phyloP scores from a whole-genome alignment of 2,888 invertebrate species.

The Pomacea canaliculata region DNA sequence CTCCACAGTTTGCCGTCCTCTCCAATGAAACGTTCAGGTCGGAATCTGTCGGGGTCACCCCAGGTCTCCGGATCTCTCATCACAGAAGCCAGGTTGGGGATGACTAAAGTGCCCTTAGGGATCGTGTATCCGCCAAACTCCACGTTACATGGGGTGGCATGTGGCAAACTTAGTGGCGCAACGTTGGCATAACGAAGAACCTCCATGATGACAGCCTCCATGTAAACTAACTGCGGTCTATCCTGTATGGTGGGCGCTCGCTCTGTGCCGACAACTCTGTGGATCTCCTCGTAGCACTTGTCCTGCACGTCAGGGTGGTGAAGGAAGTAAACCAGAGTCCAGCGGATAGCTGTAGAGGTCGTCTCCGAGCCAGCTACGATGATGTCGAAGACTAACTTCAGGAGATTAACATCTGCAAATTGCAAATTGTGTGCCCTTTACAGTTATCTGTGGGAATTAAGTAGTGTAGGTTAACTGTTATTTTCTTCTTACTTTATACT shows the following conservation, averaged over 20 bases:
- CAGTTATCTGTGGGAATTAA: no score
- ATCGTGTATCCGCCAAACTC: constrained; percentile 53
- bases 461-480: no score
- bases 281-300: constrained; percentile 37
- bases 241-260: constrained; percentile 40
- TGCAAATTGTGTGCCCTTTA: neutral
- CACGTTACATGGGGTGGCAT: constrained; percentile 45
- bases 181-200: no score
- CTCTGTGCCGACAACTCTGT: constrained; percentile 62
- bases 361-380: constrained; percentile 74
- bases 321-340: constrained; percentile 84
- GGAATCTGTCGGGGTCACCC: constrained; percentile 46
- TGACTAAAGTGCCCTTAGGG: constrained; percentile 42
- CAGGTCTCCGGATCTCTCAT: constrained; percentile 44
- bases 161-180: constrained; percentile 24
- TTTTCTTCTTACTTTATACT: no score
- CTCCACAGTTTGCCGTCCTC: constrained; percentile 33
- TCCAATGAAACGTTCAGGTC: constrained; percentile 52
- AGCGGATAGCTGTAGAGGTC: constrained; percentile 85
- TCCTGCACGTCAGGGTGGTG: constrained; percentile 77
- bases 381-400: constrained; percentile 36
- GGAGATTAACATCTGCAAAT: constrained; percentile 31
- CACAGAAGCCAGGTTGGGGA: constrained; percentile 38
- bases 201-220: no score
- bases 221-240: constrained; percentile 12